Percentiles rank a stretch among this genome's conserved stretches.
Conservation (phyloP, 2,797 vertebrate species). For the Platalea minor region DNA sequence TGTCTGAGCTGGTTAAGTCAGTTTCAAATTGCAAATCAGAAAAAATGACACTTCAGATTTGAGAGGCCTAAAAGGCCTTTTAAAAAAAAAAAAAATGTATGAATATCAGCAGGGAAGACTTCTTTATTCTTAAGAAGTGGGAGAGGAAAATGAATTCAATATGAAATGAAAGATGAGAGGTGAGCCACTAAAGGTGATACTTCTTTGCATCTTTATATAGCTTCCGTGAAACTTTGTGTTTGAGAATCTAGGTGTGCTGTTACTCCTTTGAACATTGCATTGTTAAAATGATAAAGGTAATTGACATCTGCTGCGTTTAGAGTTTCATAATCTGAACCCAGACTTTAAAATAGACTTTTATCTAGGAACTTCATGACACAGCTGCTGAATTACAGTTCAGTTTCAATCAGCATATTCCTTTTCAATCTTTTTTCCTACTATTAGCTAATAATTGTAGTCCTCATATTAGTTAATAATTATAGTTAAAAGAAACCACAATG, state of each 20-base stretch:
- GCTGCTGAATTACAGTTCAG: not conserved
- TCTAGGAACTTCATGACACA: not conserved
- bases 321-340: not conserved
- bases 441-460: not conserved
- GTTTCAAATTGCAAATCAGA: not conserved
- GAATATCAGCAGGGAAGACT: not conserved
- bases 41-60: not conserved
- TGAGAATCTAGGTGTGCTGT: not conserved
- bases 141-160: not conserved
- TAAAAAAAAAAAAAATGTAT: not conserved
- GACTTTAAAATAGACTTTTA: not conserved
- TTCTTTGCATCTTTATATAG: not conserved
- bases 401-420: not conserved
- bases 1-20: not conserved
- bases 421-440: not conserved
- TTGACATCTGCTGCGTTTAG: not conserved
- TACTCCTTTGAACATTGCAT: not conserved
- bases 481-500: not conserved
- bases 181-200: not conserved
- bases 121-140: not conserved
- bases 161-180: not conserved
- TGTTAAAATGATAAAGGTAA: not conserved
- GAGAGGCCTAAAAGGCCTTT: not conserved
- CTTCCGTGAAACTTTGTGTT: not conserved
- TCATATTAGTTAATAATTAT: not conserved